Evolutionary conservation across 2,888 invertebrate species (phyloP), one percentile per base, ranked within the genome.

Genomic region (Carterocephalus palaemon): DNA sequence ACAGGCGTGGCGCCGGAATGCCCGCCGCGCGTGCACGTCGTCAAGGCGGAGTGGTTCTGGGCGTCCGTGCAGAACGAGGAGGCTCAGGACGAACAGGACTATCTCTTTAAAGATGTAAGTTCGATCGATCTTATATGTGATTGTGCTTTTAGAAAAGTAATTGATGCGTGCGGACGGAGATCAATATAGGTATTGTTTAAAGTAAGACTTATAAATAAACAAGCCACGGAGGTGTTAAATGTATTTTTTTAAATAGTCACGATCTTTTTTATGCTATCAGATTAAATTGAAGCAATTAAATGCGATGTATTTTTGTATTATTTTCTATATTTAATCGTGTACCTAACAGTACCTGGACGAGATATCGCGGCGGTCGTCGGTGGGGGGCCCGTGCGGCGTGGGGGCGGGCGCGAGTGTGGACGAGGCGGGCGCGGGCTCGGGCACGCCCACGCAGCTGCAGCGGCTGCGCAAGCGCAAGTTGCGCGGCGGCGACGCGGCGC

Each of bases 21-120:
- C 43, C 91, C 92, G 49, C 81, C 90, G 51, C 90, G 90, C 59
- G 92, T 93, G 16, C 92, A 92, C 70, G 89, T 96, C 52, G 93
- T 96, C 41, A 95, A 95, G 79, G 94, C 94, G 3, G 96, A 98
- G 87, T 98, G 98, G 98, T 98, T 98, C 84, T 99, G 98, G 98
- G 95, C 95, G 23, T 97, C 97, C 33, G 95, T 98, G 51, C 98
- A 98, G 83, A 96, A 98, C 88, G 96, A 97, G 65, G 95, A 94
- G 55, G 94, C 95, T 63, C 95, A 96, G 50, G 94, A 95, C 66
- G 98, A 98, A 76, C 92, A 92, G 68, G 93, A 97, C 58, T 97
- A 97, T 82, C 88, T 93, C 9, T 95, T 95, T 67, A 93, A 94
- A 79, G 93, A 94, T 79, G 94, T 94, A 88, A 92, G 91, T 89